Evolutionary conservation across 2,113 vertebrate genomes (phyloP).

Genomic region (Cavia porcellus): DNA sequence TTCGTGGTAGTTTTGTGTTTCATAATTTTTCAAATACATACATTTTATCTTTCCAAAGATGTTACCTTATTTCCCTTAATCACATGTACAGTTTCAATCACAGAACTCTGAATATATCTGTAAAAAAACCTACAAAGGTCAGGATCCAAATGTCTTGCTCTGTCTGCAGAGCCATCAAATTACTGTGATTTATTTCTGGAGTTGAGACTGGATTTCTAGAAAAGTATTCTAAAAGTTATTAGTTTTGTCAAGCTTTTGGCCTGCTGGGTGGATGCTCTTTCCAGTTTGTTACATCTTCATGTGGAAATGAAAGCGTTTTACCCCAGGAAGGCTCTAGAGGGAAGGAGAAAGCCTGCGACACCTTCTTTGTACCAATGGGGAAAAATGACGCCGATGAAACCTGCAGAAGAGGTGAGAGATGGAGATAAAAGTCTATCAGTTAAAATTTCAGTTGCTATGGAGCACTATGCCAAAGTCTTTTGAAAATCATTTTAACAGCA

Average conservation of each 20-base stretch:
- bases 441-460: neutral
- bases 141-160: neutral
- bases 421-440: neutral
- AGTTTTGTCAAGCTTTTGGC: constrained; percentile 3
- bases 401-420: neutral
- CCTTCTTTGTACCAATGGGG: neutral
- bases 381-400: neutral
- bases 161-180: neutral
- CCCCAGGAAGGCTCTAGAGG: neutral
- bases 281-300: neutral
- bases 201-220: constrained; percentile 33
- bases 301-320: neutral
- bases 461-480: neutral
- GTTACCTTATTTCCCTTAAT: neutral
- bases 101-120: neutral
- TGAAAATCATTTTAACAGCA: neutral
- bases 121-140: neutral
- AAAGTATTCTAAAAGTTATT: neutral
- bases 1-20: neutral
- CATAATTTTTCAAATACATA: neutral
- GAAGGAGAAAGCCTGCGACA: neutral
- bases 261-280: neutral
- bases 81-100: neutral
- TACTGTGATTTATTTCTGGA: constrained; percentile 39
- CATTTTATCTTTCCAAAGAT: neutral